Evolutionary conservation across 1,140 invertebrate genomes (phyloP), one percentile per base, ranked within the genome.

Genomic region (Neodiprion virginianus): DNA sequence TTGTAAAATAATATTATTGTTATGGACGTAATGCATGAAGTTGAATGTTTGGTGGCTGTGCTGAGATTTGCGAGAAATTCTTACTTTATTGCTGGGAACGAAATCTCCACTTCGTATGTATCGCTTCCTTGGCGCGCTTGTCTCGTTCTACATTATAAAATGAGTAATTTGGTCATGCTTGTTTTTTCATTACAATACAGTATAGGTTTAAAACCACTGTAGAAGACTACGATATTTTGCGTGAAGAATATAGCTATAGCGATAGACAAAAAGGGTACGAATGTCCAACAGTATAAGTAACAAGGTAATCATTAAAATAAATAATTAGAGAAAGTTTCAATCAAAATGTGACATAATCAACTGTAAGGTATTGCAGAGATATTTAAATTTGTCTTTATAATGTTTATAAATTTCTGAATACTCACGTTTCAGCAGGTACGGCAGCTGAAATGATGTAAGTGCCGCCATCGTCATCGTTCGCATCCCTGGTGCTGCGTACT

Each of bases 11-110:
- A 61, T 14, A 61, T 14, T 14, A 12, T 17, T 14, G n/a, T 61
- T 8, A 61, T 40, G 2, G 28, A 61, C 7, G n/a, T 40, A 61
- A 61, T 61, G 53, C 5, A 61, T 61, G 53, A 61, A 61, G 53
- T 61, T 8, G 53, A 14, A 14, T 61, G 11, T 61, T 61, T 61
- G 53, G 11, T 61, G 53, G 11, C n/a, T 12, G 11, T 61, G 53
- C n/a, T 61, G 53, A n/a, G 66, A 71, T 70, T 11, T 12, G 48
- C n/a, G 40, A 71, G 67, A 72, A 40, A 82, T 83, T 93, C 95
- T 95, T 94, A 97, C 96, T 96, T 96, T 90, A 96, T 92, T 80
- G 96, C 94, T 81, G 95, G 96, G 92, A 97, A 97, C 82, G 94
- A 93, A 84, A 97, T 95, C 89, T 96, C 94, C 84, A 97, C 92